Base-by-base conservation (phyloP, 1,140 invertebrate species). In the Muscidifurax raptorellus region DNA sequence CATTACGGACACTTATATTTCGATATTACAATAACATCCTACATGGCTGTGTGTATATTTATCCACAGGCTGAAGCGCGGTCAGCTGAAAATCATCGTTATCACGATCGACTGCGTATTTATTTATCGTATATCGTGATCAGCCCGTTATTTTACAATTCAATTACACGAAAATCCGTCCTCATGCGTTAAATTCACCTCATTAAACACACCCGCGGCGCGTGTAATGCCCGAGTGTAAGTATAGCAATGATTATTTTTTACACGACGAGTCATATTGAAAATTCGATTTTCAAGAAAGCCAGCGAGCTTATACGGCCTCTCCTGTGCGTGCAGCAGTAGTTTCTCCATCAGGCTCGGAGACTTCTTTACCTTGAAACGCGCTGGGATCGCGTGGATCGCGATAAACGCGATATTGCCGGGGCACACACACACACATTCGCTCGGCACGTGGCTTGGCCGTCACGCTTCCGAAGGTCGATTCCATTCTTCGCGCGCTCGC, bases 281-380 rank as follows among this genome's bases (percentile, higher is more conserved):
- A 36, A 0, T 40, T 40, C 36, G 36, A 10, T 40, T 40, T 40
- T 40, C 36, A 9, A 36, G 32, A 32, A 32, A 2, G 5, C 1
- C 2, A 32, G 32, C 32, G 2, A 28, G 22, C 13, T 7, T 72
- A 76, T 47, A 30, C 18, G 18, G n/a, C 3, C 22, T n/a, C 9
- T 7, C 30, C 22, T 27, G 44, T 22, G 47, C 30, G 30, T 64
- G 30, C 52, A 83, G 67, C 80, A 18, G 78, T 66, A 64, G 72
- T 74, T 84, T 75, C 30, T 78, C 30, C 32, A n/a, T n/a, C n/a
- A 28, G 22, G 71, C 71, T 10, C 71, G 36, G 9, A 13, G 28
- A 44, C 71, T 76, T 85, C 82, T 85, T 85, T 83, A 86, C 85
- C 85, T 86, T 86, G 85, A 83, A 83, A 83, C 40, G 40, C 77